Evolutionary conservation across 1,140 invertebrate genomes (phyloP), one percentile per base, ranked within the genome.

Genomic region (Penaeus vannamei): DNA sequence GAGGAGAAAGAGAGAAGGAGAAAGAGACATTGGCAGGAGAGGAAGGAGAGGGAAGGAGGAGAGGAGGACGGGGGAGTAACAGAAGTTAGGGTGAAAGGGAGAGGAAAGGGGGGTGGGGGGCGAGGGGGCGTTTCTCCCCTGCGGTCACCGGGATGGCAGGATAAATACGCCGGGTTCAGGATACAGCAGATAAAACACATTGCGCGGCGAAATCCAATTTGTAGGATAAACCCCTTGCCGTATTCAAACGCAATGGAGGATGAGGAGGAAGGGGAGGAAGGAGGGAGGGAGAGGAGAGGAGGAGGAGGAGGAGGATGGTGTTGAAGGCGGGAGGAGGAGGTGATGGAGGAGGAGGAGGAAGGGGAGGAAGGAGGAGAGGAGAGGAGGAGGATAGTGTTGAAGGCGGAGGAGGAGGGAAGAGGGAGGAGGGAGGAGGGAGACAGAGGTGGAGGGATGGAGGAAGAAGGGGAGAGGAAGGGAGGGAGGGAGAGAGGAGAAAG

Each of bases 171-270:
- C 29, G 46, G 79, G 79, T 81, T 81, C 46, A 81, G 79, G 79
- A 81, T 59, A 81, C 46, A n/a, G 36, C 79, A 81, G 79, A 81
- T 81, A 81, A 81, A 81, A 81, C 79, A 81, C 79, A 81, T 81
- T 81, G 79, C 29, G 12, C n/a, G 77, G 77, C 53, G 77, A 79
- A 79, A 81, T 59, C 79, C 79, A 81, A 59, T 60, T 60, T 59
- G 46, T 23, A 59, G 79, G 79, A 81, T 81, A 81, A 81, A 81
- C 79, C 79, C 79, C 79, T 12, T 12, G 46, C 46, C 79, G 79
- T 81, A 81, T 81, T 81, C 79, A 59, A 81, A 81, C 79, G 14
- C 46, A 59, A n/a, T n/a, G 79, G 79, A 14, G 79, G 79, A 23
- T 60, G 46, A n/a, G 79, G 22, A 53, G 79, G 26, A 26, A 26